Percentiles rank a stretch among this genome's conserved stretches.
These are phyloP conservation scores for Philopotamus ludificatus DNA, from an alignment of 1,140 invertebrate genomes.

Conservation along the genomic window DNA sequence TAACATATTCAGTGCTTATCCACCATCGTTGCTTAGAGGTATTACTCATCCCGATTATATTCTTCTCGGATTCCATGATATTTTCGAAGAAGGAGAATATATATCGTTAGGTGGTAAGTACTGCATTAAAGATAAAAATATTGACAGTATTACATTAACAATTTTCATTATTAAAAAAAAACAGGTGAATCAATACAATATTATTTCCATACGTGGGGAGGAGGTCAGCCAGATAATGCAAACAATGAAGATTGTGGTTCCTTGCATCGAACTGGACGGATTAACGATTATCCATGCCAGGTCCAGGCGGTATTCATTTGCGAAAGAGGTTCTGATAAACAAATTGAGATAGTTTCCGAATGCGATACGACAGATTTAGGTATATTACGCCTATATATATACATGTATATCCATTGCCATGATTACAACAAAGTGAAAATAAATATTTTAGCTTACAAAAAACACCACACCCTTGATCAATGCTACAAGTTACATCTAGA, in stretches of 20 bases:
- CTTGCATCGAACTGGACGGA: conserved; percentile 1
- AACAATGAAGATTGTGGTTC: conserved; percentile 34
- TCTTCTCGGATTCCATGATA: conserved; percentile 12
- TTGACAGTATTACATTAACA: neutral
- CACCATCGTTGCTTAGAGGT: neutral
- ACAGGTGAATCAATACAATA: conserved; percentile 7
- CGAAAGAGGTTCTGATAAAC: conserved; percentile 1
- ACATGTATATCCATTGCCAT: neutral
- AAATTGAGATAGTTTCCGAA: neutral
- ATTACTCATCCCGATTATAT: conserved; percentile 3
- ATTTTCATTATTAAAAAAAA: neutral
- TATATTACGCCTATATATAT: neutral
- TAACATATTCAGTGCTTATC: neutral
- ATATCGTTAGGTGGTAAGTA: neutral
- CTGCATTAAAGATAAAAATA: neutral
- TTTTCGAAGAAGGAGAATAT: conserved; percentile 8
- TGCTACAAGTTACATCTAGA: conserved; percentile 9
- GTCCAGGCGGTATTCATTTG: conserved; percentile 20
- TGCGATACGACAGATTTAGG: neutral
- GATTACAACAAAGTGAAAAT: neutral
- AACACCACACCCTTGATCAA: neutral
- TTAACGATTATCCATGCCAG: conserved; percentile 23
- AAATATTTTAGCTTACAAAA: conserved; percentile 4
- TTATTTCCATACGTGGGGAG: conserved; percentile 43
- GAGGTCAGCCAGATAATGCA: conserved; percentile 44